phyloP scores from a whole-genome alignment of 2,888 invertebrate species.

The Linhomoeus sp. region DNA sequence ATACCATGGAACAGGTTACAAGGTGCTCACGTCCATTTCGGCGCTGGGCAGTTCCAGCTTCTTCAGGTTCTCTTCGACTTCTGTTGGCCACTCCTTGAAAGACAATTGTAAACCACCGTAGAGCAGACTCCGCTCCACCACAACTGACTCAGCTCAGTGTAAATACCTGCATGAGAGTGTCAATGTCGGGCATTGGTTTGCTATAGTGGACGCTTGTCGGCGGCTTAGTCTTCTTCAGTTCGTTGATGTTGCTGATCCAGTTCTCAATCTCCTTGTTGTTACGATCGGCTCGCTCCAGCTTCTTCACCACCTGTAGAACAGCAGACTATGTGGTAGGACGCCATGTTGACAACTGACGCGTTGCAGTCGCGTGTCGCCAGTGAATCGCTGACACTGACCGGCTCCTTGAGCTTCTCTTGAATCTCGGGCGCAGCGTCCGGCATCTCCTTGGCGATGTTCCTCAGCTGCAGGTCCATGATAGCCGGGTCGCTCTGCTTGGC shows the following conservation, averaged over 20 bases:
- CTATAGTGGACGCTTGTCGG: conserved; percentile 58
- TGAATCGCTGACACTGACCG: not conserved
- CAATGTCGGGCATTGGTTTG: conserved; percentile 77
- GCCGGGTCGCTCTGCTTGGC: conserved; percentile 84
- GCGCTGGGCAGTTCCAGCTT: no score
- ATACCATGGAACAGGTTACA: no score
- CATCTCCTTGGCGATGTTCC: conserved; percentile 28
- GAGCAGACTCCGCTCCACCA: no score
- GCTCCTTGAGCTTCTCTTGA: not conserved
- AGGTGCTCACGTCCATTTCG: no score
- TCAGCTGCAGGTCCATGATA: conserved; percentile 68
- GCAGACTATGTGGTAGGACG: no score
- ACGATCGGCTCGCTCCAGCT: conserved; percentile 54
- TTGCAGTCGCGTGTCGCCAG: not conserved
- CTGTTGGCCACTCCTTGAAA: conserved; percentile 58
- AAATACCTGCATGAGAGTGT: conserved; percentile 53
- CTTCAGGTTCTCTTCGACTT: conserved; percentile 47
- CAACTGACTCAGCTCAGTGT: conserved; percentile 4
- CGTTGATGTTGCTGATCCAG: conserved; percentile 52
- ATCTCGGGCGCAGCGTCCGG: not conserved
- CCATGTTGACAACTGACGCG: not conserved
- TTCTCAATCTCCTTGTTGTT: conserved; percentile 65
- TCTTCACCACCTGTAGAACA: conserved; percentile 41
- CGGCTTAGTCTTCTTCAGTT: conserved; percentile 70
- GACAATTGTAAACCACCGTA: no score